phyloP scores from a whole-genome alignment of 2,888 invertebrate genomes.

The Rhingia campestris region DNA sequence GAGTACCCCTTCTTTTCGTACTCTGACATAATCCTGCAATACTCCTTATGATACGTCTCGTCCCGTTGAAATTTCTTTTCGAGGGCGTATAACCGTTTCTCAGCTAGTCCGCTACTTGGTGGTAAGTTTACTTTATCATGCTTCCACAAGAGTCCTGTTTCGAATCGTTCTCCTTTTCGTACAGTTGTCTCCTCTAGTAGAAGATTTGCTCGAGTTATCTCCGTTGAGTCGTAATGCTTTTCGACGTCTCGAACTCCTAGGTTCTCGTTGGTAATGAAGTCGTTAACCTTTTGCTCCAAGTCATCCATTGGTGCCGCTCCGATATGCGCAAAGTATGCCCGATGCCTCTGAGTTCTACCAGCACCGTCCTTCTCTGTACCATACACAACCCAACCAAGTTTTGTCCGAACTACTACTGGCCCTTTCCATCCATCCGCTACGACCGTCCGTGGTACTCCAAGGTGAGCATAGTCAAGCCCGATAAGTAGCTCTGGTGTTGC shows the following conservation, averaged over 20 bases:
- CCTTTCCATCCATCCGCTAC: constrained; percentile 29
- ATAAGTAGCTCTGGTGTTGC: constrained; percentile 47
- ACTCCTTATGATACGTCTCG: constrained; percentile 49
- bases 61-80: constrained; percentile 65
- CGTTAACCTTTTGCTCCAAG: neutral
- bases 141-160: constrained; percentile 53
- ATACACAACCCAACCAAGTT: constrained; percentile 43
- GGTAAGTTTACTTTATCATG: constrained; percentile 11
- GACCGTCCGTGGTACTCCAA: constrained; percentile 12
- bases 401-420: constrained; percentile 19
- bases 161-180: constrained; percentile 20
- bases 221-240: constrained; percentile 7
- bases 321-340: neutral
- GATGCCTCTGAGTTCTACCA: neutral
- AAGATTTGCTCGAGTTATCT: constrained; percentile 6
- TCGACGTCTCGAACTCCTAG: constrained; percentile 4
- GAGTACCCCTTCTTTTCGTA: too few relatives aligned
- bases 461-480: constrained; percentile 41
- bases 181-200: constrained; percentile 13
- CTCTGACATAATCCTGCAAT: constrained; percentile 45
- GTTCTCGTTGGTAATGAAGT: constrained; percentile 2
- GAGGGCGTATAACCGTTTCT: constrained; percentile 52
- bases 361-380: neutral
- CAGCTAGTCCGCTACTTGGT: constrained; percentile 62
- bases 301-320: neutral